Base-by-base conservation (phyloP, 2,888 invertebrate genomes). In the Lucinisca nassula region DNA sequence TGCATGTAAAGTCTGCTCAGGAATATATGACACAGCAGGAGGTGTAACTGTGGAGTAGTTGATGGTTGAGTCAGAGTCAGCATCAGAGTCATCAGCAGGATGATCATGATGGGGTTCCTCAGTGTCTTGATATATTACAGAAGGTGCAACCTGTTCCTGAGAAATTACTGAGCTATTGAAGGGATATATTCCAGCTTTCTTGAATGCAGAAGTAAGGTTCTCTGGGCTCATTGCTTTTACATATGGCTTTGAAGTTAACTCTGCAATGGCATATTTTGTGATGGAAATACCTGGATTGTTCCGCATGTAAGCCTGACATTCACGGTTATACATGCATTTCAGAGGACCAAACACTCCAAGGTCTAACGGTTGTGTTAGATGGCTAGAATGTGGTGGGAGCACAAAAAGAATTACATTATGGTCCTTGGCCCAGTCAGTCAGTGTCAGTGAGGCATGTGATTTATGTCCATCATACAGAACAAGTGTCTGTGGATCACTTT, bases 361-460 rank as follows among this genome's bases (percentile, higher is more conserved):
- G 76, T 87, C 85, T 10, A 86, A 67, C 6, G 88, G 89, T 61
- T 89, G 88, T 30, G 86, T 85, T 3, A 86, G 17, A 73, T 87
- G 89, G n/a, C 78, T 77, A 4, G 79, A 79, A 32, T 91, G 86
- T 14, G 89, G 83, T 21, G 91, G 88, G 2, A 89, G 74, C 10
- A 91, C 88, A 91, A 91, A 91, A 24, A 88, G 75, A 1, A 85
- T 76, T 14, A 89, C 81, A 82, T 82, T 84, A 30, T 79, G 74
- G 37, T 80, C 24, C 32, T 74, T 82, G 3, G 82, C 88, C 88
- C 85, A 89, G 27, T 85, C 49, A 37, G 85, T 76, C 14, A 87
- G 40, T 27, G 88, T 86, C 17, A 85, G 24, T 27, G 72, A 75
- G 4, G 83, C 24, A 67, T 89, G 87, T 6, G 80, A 90, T 38